Percentiles rank a stretch among this genome's conserved stretches.
Evolutionary conservation across 2,888 invertebrate genomes (phyloP).

Genomic region (Bellardia pandia): DNA sequence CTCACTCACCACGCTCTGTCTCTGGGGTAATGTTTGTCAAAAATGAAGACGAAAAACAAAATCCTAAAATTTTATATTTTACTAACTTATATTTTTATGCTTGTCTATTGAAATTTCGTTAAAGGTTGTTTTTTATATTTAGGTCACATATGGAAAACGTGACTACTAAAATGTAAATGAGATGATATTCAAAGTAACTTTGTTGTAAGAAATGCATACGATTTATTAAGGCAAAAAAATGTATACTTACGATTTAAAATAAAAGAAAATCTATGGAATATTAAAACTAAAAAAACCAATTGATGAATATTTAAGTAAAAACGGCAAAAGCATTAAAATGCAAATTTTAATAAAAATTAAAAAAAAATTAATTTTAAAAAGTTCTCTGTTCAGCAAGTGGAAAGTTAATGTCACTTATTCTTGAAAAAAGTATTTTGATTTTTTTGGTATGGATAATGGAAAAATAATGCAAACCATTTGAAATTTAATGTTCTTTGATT

Average conservation of each 20-base stretch:
- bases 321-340: background rate
- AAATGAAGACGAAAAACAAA: background rate
- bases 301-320: slow-evolving; percentile 10
- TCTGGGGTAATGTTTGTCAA: slow-evolving; percentile 33
- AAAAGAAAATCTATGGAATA: background rate
- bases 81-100: slow-evolving; percentile 30
- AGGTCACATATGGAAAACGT: slow-evolving; percentile 62
- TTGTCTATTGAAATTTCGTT: slow-evolving; percentile 41
- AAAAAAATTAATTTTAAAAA: background rate
- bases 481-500: no score
- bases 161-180: slow-evolving; percentile 66
- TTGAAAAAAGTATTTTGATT: no score
- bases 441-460: no score
- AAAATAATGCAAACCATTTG: no score
- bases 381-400: background rate
- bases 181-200: slow-evolving; percentile 30
- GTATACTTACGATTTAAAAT: background rate
- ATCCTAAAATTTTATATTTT: slow-evolving; percentile 19
- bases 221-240: background rate
- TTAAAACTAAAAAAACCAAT: background rate
- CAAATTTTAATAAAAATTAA: background rate
- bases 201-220: background rate
- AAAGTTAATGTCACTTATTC: background rate
- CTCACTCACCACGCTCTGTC: background rate
- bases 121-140: slow-evolving; percentile 41